Conservation (phyloP, 2,888 invertebrate genomes). For the Deilephila elpenor region DNA sequence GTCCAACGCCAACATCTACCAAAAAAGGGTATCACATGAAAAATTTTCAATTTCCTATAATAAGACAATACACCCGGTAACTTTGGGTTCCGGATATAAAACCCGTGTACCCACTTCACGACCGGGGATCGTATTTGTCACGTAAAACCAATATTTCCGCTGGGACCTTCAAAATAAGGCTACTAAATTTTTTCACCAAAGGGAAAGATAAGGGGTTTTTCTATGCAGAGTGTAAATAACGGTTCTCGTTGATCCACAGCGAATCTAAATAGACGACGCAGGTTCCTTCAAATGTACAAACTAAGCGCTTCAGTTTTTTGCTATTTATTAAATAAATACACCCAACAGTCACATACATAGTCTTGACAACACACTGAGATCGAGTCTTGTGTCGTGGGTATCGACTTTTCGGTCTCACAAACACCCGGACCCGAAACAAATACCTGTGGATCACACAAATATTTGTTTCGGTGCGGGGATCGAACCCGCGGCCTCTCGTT, state of each 20-base stretch:
- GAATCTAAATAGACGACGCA: neutral
- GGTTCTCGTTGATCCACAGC: neutral
- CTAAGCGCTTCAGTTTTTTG: too few species aligned
- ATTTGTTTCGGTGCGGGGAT: too few species aligned
- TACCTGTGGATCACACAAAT: too few species aligned
- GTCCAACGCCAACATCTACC: neutral
- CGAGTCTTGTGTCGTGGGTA: too few species aligned
- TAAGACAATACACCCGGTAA: slow-evolving; percentile 42
- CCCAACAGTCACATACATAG: too few species aligned
- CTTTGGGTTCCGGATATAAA: slow-evolving; percentile 42
- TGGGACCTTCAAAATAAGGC: slow-evolving; percentile 59
- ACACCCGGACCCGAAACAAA: too few species aligned
- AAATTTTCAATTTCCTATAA: slow-evolving; percentile 31
- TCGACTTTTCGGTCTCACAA: too few species aligned
- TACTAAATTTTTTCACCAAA: slow-evolving; percentile 57
- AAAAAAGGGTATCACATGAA: slow-evolving; percentile 28
- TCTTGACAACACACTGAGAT: too few species aligned
- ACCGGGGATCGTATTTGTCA: slow-evolving; percentile 60
- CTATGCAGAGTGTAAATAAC: slow-evolving; percentile 36
- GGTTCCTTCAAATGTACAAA: too few species aligned
- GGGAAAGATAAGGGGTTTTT: slow-evolving; percentile 48
- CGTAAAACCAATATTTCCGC: slow-evolving; percentile 63
- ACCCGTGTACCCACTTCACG: slow-evolving; percentile 47
- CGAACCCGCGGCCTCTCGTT: too few species aligned
- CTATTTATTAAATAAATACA: too few species aligned